phyloP scores from a whole-genome alignment of 2,888 invertebrate species.

The Lasioglossum figueresi region DNA sequence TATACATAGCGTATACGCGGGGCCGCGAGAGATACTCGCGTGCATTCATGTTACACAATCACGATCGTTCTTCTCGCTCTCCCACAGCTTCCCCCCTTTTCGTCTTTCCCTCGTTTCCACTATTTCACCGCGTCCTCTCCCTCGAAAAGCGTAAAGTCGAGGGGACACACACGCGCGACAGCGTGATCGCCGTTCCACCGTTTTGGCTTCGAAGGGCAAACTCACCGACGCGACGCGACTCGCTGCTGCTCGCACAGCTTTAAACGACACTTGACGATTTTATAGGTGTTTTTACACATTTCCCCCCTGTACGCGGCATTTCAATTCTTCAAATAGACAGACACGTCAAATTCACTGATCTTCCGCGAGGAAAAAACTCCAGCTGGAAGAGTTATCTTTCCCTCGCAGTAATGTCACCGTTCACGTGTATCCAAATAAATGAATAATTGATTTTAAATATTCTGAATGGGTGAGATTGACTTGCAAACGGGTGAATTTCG shows the following conservation, averaged over 20 bases:
- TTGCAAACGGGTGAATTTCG: too few relatives aligned
- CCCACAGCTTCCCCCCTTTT: constrained; percentile 21
- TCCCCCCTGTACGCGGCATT: neutral
- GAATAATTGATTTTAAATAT: too few relatives aligned
- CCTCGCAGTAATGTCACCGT: too few relatives aligned
- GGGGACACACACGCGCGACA: constrained; percentile 21
- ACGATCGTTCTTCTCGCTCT: constrained; percentile 42
- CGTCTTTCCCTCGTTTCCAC: constrained; percentile 14
- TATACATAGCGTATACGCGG: constrained; percentile 17
- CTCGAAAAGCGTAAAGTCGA: neutral
- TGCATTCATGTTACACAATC: constrained; percentile 68
- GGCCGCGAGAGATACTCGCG: constrained; percentile 57
- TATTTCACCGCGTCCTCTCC: constrained; percentile 33
- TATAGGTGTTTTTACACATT: neutral
- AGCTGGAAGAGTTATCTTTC: too few relatives aligned
- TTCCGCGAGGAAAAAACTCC: neutral
- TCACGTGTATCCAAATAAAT: too few relatives aligned
- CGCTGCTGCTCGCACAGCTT: neutral
- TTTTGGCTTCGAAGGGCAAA: constrained; percentile 55
- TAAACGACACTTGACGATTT: neutral
- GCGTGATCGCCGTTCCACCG: constrained; percentile 23
- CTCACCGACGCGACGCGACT: neutral
- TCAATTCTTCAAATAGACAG: neutral
- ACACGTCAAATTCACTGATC: neutral
- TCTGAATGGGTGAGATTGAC: too few relatives aligned